Conservation (phyloP, 2,888 invertebrate genomes). For the Calameuta pallipes region DNA sequence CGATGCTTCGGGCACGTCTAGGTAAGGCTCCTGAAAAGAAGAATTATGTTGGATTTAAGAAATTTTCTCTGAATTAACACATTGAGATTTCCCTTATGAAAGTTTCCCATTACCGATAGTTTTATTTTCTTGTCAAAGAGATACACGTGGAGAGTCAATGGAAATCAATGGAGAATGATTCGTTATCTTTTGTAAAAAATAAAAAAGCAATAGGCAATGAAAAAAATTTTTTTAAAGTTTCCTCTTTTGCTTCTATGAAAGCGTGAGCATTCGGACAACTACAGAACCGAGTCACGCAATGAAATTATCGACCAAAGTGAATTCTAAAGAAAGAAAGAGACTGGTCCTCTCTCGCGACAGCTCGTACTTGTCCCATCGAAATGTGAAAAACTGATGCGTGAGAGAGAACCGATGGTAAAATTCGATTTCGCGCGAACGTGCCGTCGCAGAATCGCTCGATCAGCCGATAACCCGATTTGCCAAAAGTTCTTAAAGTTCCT, state of each 20-base stretch:
- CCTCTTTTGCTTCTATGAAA: neutral
- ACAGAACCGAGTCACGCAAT: neutral
- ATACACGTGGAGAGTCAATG: too few species aligned
- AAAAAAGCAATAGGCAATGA: too few species aligned
- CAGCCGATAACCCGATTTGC: slow-evolving; percentile 11
- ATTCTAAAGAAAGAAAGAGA: neutral
- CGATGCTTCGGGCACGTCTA: slow-evolving; percentile 90
- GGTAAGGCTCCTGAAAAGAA: slow-evolving; percentile 79
- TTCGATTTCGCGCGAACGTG: slow-evolving; percentile 49
- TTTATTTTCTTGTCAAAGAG: too few species aligned
- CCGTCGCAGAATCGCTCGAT: slow-evolving; percentile 38
- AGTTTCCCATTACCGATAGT: too few species aligned
- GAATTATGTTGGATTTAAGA: neutral
- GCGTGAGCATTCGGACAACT: neutral
- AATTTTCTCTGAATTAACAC: neutral
- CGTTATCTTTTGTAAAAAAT: too few species aligned
- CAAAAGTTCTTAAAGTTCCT: neutral
- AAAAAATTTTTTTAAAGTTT: neutral
- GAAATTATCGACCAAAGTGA: neutral
- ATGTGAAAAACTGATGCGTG: slow-evolving; percentile 44
- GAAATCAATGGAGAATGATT: too few species aligned
- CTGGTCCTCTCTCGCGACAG: neutral
- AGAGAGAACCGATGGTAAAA: slow-evolving; percentile 35
- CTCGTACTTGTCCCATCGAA: neutral
- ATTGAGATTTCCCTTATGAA: neutral